These are phyloP conservation scores for Tylochromis polylepis DNA, from an alignment of 2,113 vertebrate genomes.

Conservation along the genomic window DNA sequence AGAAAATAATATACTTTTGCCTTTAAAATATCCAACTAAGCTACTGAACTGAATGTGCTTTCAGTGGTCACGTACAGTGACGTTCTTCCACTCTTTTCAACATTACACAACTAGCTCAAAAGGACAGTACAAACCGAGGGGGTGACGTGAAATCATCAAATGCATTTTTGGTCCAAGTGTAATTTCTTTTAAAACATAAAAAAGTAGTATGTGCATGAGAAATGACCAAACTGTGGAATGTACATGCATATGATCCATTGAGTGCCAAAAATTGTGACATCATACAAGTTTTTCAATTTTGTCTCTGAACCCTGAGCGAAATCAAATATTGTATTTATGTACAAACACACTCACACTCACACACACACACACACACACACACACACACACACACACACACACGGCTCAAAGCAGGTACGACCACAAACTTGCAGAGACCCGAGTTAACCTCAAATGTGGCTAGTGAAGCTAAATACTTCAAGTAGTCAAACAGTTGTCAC, in stretches of 20 bases:
- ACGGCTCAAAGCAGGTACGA: constrained; percentile 40
- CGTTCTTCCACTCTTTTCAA: not conserved
- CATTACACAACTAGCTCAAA: constrained; percentile 13
- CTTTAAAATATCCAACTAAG: not conserved
- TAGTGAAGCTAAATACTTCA: not conserved
- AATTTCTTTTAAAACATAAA: constrained; percentile 15
- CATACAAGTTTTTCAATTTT: constrained; percentile 61
- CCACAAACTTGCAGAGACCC: constrained; percentile 1
- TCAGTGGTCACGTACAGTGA: not conserved
- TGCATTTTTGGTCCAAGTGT: constrained; percentile 66
- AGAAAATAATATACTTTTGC: constrained; percentile 1
- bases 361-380: not conserved
- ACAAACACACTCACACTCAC: not conserved
- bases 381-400: not conserved
- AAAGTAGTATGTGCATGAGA: not conserved
- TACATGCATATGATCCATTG: constrained; percentile 36
- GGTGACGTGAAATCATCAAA: constrained; percentile 6
- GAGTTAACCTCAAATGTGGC: constrained; percentile 58
- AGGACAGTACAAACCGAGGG: not conserved
- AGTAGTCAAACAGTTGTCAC: constrained; percentile 44
- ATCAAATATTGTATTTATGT: constrained; percentile 46
- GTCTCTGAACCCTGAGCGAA: constrained; percentile 73
- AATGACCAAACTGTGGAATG: constrained; percentile 8
- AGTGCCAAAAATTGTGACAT: constrained; percentile 63
- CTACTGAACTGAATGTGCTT: constrained; percentile 22